Evolutionary conservation across 2,797 vertebrate species (phyloP).

Genomic region (Danio jaintianensis): DNA sequence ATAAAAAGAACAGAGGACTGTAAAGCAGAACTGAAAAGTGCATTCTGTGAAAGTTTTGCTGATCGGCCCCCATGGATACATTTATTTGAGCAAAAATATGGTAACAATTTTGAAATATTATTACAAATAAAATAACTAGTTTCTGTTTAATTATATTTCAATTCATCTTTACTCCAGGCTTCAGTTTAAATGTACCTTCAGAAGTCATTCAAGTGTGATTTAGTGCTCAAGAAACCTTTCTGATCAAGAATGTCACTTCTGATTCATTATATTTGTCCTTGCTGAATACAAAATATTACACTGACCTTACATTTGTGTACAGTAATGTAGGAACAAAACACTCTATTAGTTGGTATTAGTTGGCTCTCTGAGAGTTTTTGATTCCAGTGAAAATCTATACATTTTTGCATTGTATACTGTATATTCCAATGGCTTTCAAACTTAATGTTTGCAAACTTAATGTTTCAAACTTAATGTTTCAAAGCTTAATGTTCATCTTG

Average conservation of each 20-base stretch:
- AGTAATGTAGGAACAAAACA: constrained; percentile 16
- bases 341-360: not conserved
- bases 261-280: not conserved
- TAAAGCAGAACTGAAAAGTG: too few species aligned
- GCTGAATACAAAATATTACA: not conserved
- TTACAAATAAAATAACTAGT: not conserved
- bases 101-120: too few species aligned
- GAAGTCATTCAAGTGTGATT: not conserved
- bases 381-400: too few species aligned
- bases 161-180: not conserved
- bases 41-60: too few species aligned
- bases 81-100: too few species aligned
- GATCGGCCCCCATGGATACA: too few species aligned
- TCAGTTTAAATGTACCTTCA: not conserved
- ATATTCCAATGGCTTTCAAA: too few species aligned
- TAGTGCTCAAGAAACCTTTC: not conserved
- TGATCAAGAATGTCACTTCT: not conserved
- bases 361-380: too few species aligned
- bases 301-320: not conserved
- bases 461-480: too few species aligned
- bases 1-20: too few species aligned
- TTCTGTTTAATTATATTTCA: not conserved
- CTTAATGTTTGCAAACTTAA: too few species aligned
- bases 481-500: not conserved
- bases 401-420: too few species aligned